Base-by-base conservation (phyloP, 2,888 invertebrate genomes). In the Harpagoxenus sublaevis region DNA sequence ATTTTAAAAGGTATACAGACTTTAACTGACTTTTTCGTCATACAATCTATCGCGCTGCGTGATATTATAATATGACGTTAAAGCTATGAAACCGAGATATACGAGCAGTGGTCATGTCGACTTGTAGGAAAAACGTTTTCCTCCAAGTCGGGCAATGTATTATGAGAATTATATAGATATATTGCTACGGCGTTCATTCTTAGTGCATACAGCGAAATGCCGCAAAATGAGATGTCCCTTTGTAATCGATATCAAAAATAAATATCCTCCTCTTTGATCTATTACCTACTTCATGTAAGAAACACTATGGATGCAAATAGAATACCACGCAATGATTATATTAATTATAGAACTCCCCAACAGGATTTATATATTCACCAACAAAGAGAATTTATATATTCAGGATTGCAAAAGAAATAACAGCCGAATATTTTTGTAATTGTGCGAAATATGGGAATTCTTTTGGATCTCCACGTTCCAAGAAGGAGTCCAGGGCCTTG, bases 11-110 rank as follows among this genome's bases (percentile, higher is more conserved):
- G 1, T 5, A 3, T 23, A 45, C 15, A 55, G 31, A 70, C 10
- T 78, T 55, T 42, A 45, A 70, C n/a, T 70, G 31, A 70, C n/a
- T 45, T 70, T 5, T 79, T 3, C n/a, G 10, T 65, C 6, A 66
- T 28, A 42, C 28, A 18, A 79, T 70, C 31, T n/a, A 78, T 68
- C 45, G 23, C 9, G 3, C 31, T 45, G 45, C n/a, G 42, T 45
- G n/a, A n/a, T 68, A 70, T 65, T 57, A 53, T 77, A 68, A 68
- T 51, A 4, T 68, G 45, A 31, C 10, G 23, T 57, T 42, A 57
- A 79, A 45, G 42, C 23, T 57, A 45, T n/a, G 45, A 70, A 78
- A 78, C 31, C 18, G 57, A 79, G 23, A 79, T 71, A 48, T 79
- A 55, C 0, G 55, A 79, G 15, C 35, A 45, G 55, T 79, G 23